A percentile compares a stretch with the other conserved stretches of the same genome.
phyloP scores from a whole-genome alignment of 2,797 vertebrate species.

The Podarcis siculus region DNA sequence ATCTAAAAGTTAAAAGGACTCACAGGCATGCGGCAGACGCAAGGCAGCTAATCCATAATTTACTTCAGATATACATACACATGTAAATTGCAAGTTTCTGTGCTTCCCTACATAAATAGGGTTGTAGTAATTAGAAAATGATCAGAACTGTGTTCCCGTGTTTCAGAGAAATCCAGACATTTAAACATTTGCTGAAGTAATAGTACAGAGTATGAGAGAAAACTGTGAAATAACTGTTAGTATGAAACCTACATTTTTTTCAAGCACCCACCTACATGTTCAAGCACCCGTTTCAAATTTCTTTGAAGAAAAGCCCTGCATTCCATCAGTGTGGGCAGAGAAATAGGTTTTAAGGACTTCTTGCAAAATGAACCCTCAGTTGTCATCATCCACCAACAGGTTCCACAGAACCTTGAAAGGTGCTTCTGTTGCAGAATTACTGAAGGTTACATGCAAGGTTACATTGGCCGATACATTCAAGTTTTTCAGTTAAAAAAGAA shows the following conservation, averaged over 20 bases:
- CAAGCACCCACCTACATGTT: neutral
- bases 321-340: neutral
- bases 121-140: neutral
- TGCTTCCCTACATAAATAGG: neutral
- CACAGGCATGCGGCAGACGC: too few relatives aligned
- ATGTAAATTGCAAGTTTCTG: neutral
- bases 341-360: constrained; percentile 3
- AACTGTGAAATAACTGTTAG: neutral
- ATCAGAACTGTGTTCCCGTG: neutral
- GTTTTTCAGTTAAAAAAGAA: too few relatives aligned
- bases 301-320: constrained; percentile 1
- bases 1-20: neutral
- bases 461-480: too few relatives aligned
- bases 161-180: neutral
- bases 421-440: neutral
- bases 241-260: neutral
- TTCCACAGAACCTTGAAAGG: neutral
- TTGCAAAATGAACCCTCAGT: neutral
- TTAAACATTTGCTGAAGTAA: neutral
- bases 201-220: neutral
- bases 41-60: neutral
- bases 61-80: neutral
- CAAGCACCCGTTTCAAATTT: neutral
- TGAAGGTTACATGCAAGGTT: too few relatives aligned
- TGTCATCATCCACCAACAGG: neutral